Percentiles rank a stretch among this genome's conserved stretches.
Conservation (phyloP, 2,113 vertebrate genomes). For the Ophthalmolycus amberensis region DNA sequence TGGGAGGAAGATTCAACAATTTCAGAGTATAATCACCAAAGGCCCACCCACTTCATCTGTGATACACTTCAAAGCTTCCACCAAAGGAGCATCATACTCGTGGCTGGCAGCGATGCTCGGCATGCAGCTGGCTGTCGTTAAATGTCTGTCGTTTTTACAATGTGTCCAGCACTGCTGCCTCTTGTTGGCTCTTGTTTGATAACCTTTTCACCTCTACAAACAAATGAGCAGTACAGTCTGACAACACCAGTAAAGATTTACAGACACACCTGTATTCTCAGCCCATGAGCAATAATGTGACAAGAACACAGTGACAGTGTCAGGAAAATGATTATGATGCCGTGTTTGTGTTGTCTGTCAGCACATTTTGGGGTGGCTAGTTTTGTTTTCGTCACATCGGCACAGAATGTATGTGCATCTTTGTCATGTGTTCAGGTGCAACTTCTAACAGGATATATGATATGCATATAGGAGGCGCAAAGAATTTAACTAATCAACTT, state of each 20-base stretch:
- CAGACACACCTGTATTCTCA: not conserved
- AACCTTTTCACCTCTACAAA: not conserved
- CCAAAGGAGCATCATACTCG: not conserved
- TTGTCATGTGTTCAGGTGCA: too few relatives aligned
- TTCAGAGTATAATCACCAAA: slow-evolving; percentile 27
- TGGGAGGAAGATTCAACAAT: slow-evolving; percentile 25
- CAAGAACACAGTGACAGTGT: not conserved
- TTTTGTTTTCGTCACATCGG: not conserved
- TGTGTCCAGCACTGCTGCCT: not conserved
- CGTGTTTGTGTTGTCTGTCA: not conserved
- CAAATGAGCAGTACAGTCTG: not conserved
- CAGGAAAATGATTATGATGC: not conserved
- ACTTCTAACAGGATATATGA: not conserved
- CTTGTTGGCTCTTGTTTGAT: not conserved
- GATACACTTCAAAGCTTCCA: slow-evolving; percentile 27
- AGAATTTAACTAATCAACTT: not conserved
- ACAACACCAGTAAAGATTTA: not conserved
- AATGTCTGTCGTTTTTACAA: not conserved
- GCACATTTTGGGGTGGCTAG: not conserved
- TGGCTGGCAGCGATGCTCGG: not conserved
- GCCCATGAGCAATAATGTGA: not conserved
- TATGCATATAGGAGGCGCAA: not conserved
- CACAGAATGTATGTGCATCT: not conserved
- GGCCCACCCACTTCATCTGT: slow-evolving; percentile 2
- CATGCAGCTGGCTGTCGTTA: not conserved